phyloP scores from a whole-genome alignment of 1,140 invertebrate species.

The Lordiphosa mommai region DNA sequence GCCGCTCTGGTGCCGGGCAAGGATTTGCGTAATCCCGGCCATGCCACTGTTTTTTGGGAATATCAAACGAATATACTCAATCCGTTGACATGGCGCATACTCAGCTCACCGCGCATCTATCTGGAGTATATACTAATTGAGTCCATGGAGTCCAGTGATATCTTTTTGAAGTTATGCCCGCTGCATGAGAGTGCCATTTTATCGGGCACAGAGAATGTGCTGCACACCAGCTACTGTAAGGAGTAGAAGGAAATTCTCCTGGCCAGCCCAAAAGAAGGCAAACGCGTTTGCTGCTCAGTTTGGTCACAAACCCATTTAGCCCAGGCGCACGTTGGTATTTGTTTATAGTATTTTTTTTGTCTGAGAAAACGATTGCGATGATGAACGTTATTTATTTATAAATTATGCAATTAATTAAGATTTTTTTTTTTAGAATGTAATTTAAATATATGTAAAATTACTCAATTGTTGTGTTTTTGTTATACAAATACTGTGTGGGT shows the following conservation, averaged over 20 bases:
- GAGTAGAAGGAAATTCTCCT: no score
- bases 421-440: slow-evolving; percentile 18
- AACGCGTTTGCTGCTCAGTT: no score
- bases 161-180: slow-evolving; percentile 83
- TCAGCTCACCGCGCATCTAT: slow-evolving; percentile 86
- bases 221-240: slow-evolving; percentile 81
- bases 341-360: slow-evolving; percentile 56
- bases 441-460: slow-evolving; percentile 21
- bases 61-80: slow-evolving; percentile 89
- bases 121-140: slow-evolving; percentile 86
- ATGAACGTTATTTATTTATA: slow-evolving; percentile 9
- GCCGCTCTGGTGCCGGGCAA: slow-evolving; percentile 85
- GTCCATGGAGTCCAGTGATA: slow-evolving; percentile 82
- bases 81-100: slow-evolving; percentile 89
- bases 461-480: slow-evolving; percentile 3
- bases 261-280: no score
- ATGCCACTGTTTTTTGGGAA: slow-evolving; percentile 87
- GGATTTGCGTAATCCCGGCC: slow-evolving; percentile 83
- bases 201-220: slow-evolving; percentile 81
- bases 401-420: slow-evolving; percentile 13
- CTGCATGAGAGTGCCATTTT: slow-evolving; percentile 82
- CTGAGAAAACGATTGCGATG: slow-evolving; percentile 9
- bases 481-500: slow-evolving; percentile 19
- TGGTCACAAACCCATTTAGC: no score
- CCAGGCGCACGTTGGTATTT: no score